A percentile compares a stretch with the other conserved stretches of the same genome.
phyloP scores from a whole-genome alignment of 1,140 invertebrate species.

The Chironomus tepperi region DNA sequence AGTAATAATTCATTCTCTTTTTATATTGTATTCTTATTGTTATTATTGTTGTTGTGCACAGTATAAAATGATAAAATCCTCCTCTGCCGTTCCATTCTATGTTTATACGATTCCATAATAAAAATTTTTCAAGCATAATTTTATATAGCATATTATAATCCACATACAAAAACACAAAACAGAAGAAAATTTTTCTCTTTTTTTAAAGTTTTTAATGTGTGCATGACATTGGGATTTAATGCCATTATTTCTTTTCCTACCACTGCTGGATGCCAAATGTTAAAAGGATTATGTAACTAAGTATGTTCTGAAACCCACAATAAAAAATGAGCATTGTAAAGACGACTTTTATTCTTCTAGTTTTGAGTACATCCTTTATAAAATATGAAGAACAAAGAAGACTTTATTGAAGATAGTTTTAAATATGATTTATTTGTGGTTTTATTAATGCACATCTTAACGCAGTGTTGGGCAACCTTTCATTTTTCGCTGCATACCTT shows the following conservation, averaged over 20 bases:
- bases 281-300: constrained; percentile 3
- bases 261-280: constrained; percentile 5
- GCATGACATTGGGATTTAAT: background rate
- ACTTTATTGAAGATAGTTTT: too few species aligned
- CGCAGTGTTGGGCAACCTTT: too few species aligned
- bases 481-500: too few species aligned
- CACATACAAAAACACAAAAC: background rate
- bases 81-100: background rate
- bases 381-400: too few species aligned
- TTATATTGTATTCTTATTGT: too few species aligned
- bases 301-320: background rate
- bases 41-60: background rate
- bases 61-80: background rate
- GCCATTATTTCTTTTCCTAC: background rate
- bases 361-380: too few species aligned
- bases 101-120: background rate
- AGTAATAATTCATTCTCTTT: background rate
- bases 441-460: too few species aligned
- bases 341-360: too few species aligned
- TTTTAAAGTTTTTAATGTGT: background rate
- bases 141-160: background rate
- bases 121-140: background rate
- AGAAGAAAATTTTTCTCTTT: background rate
- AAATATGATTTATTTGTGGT: too few species aligned
- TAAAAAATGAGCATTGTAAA: background rate